A percentile compares a stretch with the other conserved stretches of the same genome.
These are phyloP conservation scores for Lysiphlebus fabarum DNA, from an alignment of 1,140 invertebrate genomes.

Conservation along the genomic window DNA sequence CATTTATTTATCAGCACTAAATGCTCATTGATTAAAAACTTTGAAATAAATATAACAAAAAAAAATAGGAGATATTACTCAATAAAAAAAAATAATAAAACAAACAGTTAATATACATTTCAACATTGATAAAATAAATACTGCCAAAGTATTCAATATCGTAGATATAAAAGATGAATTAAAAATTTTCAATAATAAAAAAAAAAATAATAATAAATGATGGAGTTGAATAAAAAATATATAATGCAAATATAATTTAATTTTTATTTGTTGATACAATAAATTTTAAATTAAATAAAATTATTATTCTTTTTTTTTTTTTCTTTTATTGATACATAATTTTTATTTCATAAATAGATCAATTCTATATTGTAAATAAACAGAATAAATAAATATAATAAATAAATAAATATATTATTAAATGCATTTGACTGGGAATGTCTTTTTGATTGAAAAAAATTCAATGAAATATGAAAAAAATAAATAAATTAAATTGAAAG, in stretches of 20 bases:
- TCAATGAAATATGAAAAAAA: constrained; percentile 10
- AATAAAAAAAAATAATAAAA: no score
- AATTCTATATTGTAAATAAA: constrained; percentile 12
- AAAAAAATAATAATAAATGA: background rate
- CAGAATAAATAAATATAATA: constrained; percentile 9
- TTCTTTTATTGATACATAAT: no score
- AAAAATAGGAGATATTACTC: no score
- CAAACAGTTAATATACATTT: no score
- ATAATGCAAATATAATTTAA: background rate
- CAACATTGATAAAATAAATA: no score
- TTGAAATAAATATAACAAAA: no score
- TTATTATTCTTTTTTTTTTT: background rate
- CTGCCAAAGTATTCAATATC: no score
- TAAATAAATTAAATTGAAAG: constrained; percentile 23
- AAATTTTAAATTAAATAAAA: background rate
- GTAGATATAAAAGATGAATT: no score
- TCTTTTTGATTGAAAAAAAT: background rate
- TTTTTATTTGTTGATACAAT: background rate
- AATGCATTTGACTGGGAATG: constrained; percentile 5
- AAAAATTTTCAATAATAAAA: no score
- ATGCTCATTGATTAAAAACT: no score
- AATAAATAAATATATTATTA: constrained; percentile 7
- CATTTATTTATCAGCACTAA: no score
- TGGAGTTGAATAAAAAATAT: background rate
- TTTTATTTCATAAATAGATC: constrained; percentile 22